Evolutionary conservation across 2,113 vertebrate species (phyloP), one percentile per base, ranked within the genome.

Genomic region (Callopanchax toddi): DNA sequence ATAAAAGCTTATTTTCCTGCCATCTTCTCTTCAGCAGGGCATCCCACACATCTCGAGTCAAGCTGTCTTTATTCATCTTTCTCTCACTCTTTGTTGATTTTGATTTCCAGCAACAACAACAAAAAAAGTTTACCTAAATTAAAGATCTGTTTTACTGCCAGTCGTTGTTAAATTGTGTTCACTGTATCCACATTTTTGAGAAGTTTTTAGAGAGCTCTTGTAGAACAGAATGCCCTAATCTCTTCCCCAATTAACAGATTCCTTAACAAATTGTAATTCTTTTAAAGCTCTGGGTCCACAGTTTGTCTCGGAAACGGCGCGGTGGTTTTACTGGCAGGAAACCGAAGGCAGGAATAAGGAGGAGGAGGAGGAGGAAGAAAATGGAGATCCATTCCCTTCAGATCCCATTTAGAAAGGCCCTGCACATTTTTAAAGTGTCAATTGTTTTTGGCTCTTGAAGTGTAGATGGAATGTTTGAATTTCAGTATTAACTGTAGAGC

Each of bases 391-490:
- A 48, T 67, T 84, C 71, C 71, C 81, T 84, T 89, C 86, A 86
- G 81, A 89, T 92, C 89, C 86, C 86, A 91, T 91, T 89, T 88
- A 87, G 81, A 87, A 81, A 88, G 85, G 85, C 80, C 77, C 74
- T 87, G 81, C 83, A 85, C 87, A 84, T 90, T 91, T 90, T 90
- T 87, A 82, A 89, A 86, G 88, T 91, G 90, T 91, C 91, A 90
- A 90, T 92, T 92, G 89, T 92, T 92, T 91, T 82, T 88, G 87
- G 86, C 87, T 89, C 87, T 90, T 93, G 89, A 90, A 92, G 87
- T 93, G 89, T 81, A 87, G 91, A 91, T 91, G 82, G 79, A 87
- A 92, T 92, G 90, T 93, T 92, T 91, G 89, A 91, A 90, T 90
- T 91, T 83, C 87, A 88, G 87, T 91, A 91, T 91, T 91, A 91